Base-by-base conservation (phyloP, 2,888 invertebrate genomes). In the Leptinotarsa haldemani region DNA sequence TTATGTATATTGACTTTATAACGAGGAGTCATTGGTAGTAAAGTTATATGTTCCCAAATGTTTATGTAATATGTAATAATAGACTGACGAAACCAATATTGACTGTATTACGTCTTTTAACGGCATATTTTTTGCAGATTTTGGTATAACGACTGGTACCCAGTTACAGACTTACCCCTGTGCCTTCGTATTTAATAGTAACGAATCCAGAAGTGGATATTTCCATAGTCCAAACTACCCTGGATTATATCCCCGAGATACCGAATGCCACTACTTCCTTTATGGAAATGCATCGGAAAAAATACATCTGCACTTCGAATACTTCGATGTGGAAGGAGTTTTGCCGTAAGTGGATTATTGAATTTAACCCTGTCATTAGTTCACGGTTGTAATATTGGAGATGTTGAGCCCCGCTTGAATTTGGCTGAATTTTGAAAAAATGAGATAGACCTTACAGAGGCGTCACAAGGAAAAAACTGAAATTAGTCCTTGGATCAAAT, bases 261-360 rank as follows among this genome's bases (percentile, higher is more conserved):
- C 96, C 0, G 94, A 95, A 85, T 97, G 97, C 86, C 94, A 96
- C 87, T 97, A 96, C 88, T 95, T 95, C 88, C 97, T 97, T 86
- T 92, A 95, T 84, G 97, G 96, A 4, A 91, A 91, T 72, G 89
- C 90, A 79, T 92, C 92, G 76, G 95, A 96, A 84, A 92, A 93
- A 83, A 93, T 96, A 75, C 93, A 93, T 83, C 90, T 97, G 77
- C 93, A 94, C 85, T 97, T 97, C 86, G 93, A 94, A 67, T 95
- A 94, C 88, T 97, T 97, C 85, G 97, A 97, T 86, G 95, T 98
- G 61, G 98, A 98, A 88, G 98, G 98, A 78, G 94, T 97, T 74
- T 89, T 93, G 82, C 97, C 97, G 97, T 98, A 91, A 93, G 94
- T 92, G 50, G 20, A 20, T 16, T 16, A 40, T n/a, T 20, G 40